Percentiles rank a stretch among this genome's conserved stretches.
Evolutionary conservation across 2,113 vertebrate species (phyloP).

Genomic region (Coregonus clupeaformis): DNA sequence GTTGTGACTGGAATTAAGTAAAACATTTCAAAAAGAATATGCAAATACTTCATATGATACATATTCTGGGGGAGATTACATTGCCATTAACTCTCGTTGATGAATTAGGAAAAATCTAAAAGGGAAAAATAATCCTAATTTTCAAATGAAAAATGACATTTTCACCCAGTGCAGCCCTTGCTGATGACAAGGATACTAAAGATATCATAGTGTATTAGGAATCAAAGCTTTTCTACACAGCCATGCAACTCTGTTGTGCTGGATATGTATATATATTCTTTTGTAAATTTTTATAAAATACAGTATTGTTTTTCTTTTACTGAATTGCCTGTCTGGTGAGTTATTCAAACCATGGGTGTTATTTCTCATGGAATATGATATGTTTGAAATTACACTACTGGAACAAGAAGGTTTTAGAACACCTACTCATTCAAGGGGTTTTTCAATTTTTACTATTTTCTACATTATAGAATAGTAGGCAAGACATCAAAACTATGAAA

Average conservation of each 20-base stretch:
- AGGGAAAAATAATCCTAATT: not conserved
- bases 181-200: slow-evolving; percentile 3
- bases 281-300: slow-evolving; percentile 90
- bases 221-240: slow-evolving; percentile 48
- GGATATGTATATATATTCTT: slow-evolving; percentile 90
- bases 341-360: slow-evolving; percentile 28
- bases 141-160: not conserved
- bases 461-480: too few species aligned
- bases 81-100: slow-evolving; percentile 8
- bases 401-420: too few species aligned
- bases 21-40: slow-evolving; percentile 12
- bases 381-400: too few species aligned
- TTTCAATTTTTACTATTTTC: too few species aligned
- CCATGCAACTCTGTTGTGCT: slow-evolving; percentile 48
- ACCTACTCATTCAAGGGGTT: too few species aligned
- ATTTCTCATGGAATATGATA: not conserved
- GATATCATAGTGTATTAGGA: slow-evolving; percentile 7
- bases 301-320: slow-evolving; percentile 79
- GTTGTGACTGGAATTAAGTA: slow-evolving; percentile 32
- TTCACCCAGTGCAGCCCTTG: slow-evolving; percentile 8
- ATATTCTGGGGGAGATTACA: slow-evolving; percentile 1
- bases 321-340: slow-evolving; percentile 33
- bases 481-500: too few species aligned
- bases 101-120: not conserved
- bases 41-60: slow-evolving; percentile 13